Evolutionary conservation across 1,140 invertebrate genomes (phyloP), one percentile per base, ranked within the genome.

Genomic region (Gonatopus flavifemur): DNA sequence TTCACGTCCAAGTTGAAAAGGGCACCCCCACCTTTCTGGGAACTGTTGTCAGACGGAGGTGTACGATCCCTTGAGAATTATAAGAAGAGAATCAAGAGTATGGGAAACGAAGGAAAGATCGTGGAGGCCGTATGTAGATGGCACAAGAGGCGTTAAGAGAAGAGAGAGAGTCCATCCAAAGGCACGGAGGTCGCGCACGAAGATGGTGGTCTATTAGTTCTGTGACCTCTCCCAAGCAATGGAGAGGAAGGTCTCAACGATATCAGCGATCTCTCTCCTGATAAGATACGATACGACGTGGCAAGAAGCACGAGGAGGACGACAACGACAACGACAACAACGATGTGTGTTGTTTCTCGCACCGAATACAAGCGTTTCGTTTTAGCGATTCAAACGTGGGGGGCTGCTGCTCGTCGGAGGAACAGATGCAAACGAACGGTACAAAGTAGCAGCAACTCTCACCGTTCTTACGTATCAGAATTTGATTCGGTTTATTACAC

Each of bases 201-300:
- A 66, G 59, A 60, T 58, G 66, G 64, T 60, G 57, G 66, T 68
- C 66, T 68, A 68, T 68, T 68, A 68, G 66, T 61, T 67, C 62
- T 67, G 49, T 55, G 44, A 48, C 57, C 52, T 64, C 32, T 39
- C 5, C 20, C 32, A 37, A 40, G 37, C 52, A 47, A 42, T 47
- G 43, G 50, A 38, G 54, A n/a, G n/a, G n/a, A 37, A 59, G 62
- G 57, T n/a, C n/a, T n/a, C 56, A 49, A 32, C 56, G 59, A 58
- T 65, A 68, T 69, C 64, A 67, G 47, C 51, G 64, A 69, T 69
- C 64, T n/a, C 42, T 59, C 57, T 51, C 32, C 64, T n/a, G 67
- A 69, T 69, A 69, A 69, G 54, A 64, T 67, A 56, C 62, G 53
- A 56, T 36, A 60, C 44, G 48, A 60, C 44, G 48, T 59, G 52